These are phyloP conservation scores for Orussus abietinus DNA, from an alignment of 1,140 invertebrate species.

Conservation along the genomic window DNA sequence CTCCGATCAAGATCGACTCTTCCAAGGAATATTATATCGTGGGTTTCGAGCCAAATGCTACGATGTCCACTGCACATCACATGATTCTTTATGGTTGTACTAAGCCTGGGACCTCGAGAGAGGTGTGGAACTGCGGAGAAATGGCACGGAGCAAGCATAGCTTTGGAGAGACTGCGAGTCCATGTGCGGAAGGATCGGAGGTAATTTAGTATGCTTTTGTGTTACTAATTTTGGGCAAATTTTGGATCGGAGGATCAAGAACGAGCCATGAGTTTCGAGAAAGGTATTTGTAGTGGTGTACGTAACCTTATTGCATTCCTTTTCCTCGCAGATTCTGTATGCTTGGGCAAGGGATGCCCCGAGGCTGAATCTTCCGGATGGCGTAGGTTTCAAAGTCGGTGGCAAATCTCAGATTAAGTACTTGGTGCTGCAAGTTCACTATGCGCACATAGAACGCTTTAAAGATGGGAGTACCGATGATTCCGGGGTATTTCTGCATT, in stretches of 20 bases:
- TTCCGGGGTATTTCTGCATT: conserved; percentile 76
- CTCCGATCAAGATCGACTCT: conserved; percentile 71
- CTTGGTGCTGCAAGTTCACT: conserved; percentile 91
- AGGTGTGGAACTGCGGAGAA: conserved; percentile 91
- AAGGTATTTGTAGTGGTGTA: conserved; percentile 1
- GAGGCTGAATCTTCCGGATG: conserved; percentile 75
- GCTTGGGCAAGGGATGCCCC: conserved; percentile 97
- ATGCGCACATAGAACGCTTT: conserved; percentile 72
- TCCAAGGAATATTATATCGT: conserved; percentile 75
- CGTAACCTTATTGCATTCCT: conserved; percentile 11
- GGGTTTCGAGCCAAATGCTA: conserved; percentile 90
- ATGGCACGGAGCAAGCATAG: conserved; percentile 67
- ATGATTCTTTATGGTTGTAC: conserved; percentile 94
- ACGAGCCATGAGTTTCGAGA: too few species aligned
- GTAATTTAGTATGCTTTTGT: conserved; percentile 41
- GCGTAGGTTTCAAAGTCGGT: conserved; percentile 78
- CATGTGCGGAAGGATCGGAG: conserved; percentile 69
- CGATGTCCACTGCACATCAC: conserved; percentile 89
- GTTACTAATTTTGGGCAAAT: conserved; percentile 3
- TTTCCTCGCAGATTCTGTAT: conserved; percentile 75
- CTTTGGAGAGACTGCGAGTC: conserved; percentile 53
- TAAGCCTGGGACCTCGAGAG: conserved; percentile 71
- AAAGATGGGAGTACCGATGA: conserved; percentile 72
- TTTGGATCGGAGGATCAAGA: too few species aligned
- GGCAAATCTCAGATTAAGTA: conserved; percentile 70